Percentiles rank a stretch among this genome's conserved stretches.
Conservation (phyloP, 2,888 invertebrate species). For the Parelbella ahira region DNA sequence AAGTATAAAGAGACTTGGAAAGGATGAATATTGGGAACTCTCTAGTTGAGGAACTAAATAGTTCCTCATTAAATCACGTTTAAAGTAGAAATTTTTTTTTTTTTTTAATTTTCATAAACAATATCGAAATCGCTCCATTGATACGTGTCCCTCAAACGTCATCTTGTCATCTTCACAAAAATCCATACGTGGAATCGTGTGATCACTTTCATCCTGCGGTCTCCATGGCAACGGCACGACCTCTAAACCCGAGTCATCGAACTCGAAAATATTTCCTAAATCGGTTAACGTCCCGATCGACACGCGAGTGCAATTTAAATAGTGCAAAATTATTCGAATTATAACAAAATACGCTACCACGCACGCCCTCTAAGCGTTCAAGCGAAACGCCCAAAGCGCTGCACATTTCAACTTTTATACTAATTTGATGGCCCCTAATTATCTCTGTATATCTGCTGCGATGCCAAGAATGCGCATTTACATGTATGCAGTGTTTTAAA, state of each 20-base stretch:
- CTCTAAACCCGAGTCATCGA: conserved; percentile 70
- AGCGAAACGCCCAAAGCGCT: conserved; percentile 32
- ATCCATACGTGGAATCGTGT: conserved; percentile 18
- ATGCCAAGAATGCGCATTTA: conserved; percentile 21
- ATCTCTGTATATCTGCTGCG: conserved; percentile 24
- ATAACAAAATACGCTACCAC: conserved; percentile 63
- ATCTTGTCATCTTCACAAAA: no score
- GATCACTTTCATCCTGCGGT: conserved; percentile 47
- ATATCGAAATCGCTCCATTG: no score
- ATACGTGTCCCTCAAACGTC: no score
- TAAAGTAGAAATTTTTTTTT: no score
- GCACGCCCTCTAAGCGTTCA: conserved; percentile 58
- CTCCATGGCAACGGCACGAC: conserved; percentile 47
- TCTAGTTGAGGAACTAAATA: no score
- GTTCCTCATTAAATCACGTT: no score
- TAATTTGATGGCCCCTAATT: conserved; percentile 33
- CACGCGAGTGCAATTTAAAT: conserved; percentile 46
- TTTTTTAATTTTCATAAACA: no score
- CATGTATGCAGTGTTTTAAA: conserved; percentile 51
- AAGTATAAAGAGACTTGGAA: no score
- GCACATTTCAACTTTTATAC: conserved; percentile 27
- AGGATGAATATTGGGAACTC: no score
- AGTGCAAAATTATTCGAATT: conserved; percentile 38
- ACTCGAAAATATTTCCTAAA: conserved; percentile 69
- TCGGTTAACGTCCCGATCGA: conserved; percentile 64